These are phyloP conservation scores for Acleris literana DNA, from an alignment of 2,888 invertebrate species.

Conservation along the genomic window DNA sequence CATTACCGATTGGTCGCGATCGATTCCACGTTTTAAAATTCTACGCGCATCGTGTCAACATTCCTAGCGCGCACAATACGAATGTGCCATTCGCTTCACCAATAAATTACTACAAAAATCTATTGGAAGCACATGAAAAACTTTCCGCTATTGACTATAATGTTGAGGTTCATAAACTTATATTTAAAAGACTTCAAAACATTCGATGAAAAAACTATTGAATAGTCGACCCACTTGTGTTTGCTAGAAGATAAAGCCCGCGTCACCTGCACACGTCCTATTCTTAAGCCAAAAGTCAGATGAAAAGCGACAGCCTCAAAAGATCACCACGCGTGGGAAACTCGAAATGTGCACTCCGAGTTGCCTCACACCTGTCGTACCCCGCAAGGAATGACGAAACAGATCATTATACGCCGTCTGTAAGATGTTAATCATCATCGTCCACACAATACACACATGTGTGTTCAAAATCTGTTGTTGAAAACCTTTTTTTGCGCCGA, in stretches of 20 bases:
- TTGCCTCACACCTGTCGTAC: constrained; percentile 61
- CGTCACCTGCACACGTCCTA: constrained; percentile 12
- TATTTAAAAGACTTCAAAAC: constrained; percentile 16
- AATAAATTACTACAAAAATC: constrained; percentile 42
- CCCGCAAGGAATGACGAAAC: constrained; percentile 48
- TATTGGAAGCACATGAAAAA: constrained; percentile 1
- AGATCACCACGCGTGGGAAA: constrained; percentile 64
- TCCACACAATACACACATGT: constrained; percentile 61
- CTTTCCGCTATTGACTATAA: not conserved
- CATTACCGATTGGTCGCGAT: constrained; percentile 30
- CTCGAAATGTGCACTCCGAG: constrained; percentile 61
- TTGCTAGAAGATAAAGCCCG: constrained; percentile 11
- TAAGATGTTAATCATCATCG: constrained; percentile 69
- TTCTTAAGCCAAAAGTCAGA: constrained; percentile 45
- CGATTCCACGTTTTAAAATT: constrained; percentile 42
- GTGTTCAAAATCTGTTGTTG: constrained; percentile 63
- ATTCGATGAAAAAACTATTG: constrained; percentile 9
- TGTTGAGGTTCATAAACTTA: constrained; percentile 15
- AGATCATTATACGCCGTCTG: constrained; percentile 61
- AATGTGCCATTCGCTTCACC: constrained; percentile 45
- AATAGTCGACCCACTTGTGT: not conserved
- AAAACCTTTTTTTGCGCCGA: constrained; percentile 55
- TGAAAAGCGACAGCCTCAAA: constrained; percentile 49
- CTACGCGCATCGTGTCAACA: constrained; percentile 45
- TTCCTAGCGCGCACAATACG: constrained; percentile 38